Conservation (phyloP, 1,140 invertebrate genomes). For the Danaus plexippus region DNA sequence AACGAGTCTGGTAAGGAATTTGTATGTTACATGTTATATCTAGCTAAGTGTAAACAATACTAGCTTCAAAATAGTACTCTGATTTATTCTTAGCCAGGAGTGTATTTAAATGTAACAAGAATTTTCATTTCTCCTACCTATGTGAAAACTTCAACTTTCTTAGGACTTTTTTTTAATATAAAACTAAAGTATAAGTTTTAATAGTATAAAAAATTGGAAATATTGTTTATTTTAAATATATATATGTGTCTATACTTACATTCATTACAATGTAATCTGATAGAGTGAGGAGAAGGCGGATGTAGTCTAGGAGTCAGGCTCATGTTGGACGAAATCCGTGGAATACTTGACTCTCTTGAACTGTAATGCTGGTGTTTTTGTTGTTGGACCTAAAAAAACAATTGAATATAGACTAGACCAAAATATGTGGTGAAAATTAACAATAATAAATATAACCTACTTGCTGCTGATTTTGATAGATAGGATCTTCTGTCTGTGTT, state of each 20-base stretch:
- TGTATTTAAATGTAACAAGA: too few relatives aligned
- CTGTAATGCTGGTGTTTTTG: constrained; percentile 64
- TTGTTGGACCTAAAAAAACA: constrained; percentile 47
- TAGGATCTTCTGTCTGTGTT: constrained; percentile 61
- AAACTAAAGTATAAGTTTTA: too few relatives aligned
- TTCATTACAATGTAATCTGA: constrained; percentile 54
- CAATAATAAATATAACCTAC: constrained; percentile 24
- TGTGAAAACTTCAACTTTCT: too few relatives aligned
- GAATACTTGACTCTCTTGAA: constrained; percentile 57
- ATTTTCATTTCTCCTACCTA: too few relatives aligned
- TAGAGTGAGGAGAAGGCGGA: constrained; percentile 54
- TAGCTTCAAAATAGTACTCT: too few relatives aligned
- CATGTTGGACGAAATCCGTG: constrained; percentile 52
- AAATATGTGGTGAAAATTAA: background rate
- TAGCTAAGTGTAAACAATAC: too few relatives aligned
- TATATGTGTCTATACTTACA: constrained; percentile 34
- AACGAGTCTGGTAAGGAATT: too few relatives aligned
- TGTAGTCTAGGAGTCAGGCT: constrained; percentile 52
- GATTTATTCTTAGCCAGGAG: too few relatives aligned
- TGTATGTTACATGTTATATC: too few relatives aligned
- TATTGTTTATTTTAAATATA: too few relatives aligned
- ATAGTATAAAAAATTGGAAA: too few relatives aligned
- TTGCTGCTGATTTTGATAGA: constrained; percentile 71
- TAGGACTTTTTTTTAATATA: too few relatives aligned
- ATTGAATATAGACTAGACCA: constrained; percentile 1